These are phyloP conservation scores for Spheniscus humboldti DNA, from an alignment of 2,797 vertebrate species.

Conservation along the genomic window DNA sequence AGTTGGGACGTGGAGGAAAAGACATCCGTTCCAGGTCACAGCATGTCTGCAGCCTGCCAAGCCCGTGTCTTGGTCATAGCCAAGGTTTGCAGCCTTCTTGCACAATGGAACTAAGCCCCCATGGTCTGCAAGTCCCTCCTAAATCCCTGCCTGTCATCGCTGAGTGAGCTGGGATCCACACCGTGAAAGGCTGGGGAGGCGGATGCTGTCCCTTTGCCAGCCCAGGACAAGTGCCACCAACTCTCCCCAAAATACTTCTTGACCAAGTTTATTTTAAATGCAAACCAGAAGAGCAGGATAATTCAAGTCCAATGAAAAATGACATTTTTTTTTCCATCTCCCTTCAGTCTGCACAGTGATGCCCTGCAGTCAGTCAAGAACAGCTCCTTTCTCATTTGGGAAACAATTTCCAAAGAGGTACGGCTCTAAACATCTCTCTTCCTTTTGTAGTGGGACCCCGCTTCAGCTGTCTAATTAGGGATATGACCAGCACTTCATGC, in stretches of 20 bases:
- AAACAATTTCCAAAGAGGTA: neutral
- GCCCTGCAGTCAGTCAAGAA: neutral
- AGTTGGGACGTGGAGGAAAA: neutral
- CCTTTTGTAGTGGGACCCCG: neutral
- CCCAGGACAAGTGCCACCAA: neutral
- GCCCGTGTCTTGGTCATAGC: neutral
- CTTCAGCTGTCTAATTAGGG: neutral
- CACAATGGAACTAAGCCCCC: neutral
- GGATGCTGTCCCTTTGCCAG: neutral
- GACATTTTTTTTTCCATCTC: neutral
- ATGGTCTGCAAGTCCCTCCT: neutral
- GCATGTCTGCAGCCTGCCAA: neutral
- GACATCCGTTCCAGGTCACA: neutral
- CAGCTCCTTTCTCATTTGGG: neutral
- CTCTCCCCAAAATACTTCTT: neutral
- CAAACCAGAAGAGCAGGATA: neutral
- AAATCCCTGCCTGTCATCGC: neutral
- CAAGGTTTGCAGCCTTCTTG: neutral
- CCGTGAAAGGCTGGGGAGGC: neutral
- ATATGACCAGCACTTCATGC: neutral
- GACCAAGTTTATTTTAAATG: neutral
- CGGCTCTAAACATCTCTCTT: neutral
- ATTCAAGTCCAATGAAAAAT: neutral
- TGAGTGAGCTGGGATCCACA: neutral
- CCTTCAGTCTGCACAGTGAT: neutral